Base-by-base conservation (phyloP, 1,140 invertebrate genomes). In the Apis cerana region DNA sequence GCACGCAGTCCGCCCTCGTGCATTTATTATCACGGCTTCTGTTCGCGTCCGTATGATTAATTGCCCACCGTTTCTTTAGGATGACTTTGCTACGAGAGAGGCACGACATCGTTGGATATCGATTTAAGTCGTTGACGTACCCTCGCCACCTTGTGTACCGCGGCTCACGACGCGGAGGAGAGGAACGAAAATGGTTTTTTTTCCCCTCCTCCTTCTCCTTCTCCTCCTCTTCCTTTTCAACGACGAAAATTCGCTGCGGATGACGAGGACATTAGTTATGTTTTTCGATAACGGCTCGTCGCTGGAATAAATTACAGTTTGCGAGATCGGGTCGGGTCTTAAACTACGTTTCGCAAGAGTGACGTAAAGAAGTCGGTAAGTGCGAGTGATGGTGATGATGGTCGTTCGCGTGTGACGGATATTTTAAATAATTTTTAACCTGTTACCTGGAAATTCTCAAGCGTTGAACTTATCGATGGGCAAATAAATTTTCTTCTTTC, bases 31-130 rank as follows among this genome's bases (percentile, higher is more conserved):
- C 71, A 59, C 48, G 78, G 59, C 54, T 27, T 56, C 59, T 48
- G 54, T 27, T 21, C 75, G 71, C 75, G 65, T 83, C 64, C 69
- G 80, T 69, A 84, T 89, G 88, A 89, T 89, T 89, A 89, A 89
- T 88, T 80, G 76, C 78, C 75, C 23, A 33, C 15, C 65, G 61
- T 64, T 84, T 81, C 82, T 84, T 85, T 27, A 69, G 71, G 79
- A 75, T 75, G 77, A 85, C 82, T 88, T 88, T 56, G 71, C 50
- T 75, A 19, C 11, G 62, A 52, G 43, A 82, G 79, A 88, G 62
- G 82, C 77, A 61, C 69, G 64, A 70, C 76, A 76, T 85, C 74
- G 83, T 69, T 33, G 68, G 67, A 67, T 83, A 89, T 88, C 75
- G 81, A 88, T 89, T 77, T 33, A 54, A 85, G 62, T 50, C 64